Base-by-base conservation (phyloP, 2,797 vertebrate species). In the Coluber constrictor region DNA sequence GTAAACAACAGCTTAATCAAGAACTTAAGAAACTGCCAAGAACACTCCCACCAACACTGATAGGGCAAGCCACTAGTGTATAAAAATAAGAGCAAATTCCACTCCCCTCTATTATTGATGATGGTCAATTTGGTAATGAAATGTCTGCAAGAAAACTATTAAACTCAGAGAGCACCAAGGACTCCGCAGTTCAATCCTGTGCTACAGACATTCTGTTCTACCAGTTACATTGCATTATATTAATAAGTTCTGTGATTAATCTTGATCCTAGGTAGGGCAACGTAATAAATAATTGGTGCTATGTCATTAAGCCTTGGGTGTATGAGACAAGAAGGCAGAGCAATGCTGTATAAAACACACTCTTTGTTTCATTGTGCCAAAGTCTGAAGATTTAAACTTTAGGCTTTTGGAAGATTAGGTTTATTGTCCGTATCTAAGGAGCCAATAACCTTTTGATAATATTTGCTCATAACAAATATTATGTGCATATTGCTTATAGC, bases 341-440 rank as follows among this genome's bases (percentile, higher is more conserved):
- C 93, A 91, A 89, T 37, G 60, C 61, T 96, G 51, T 94, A 86
- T 93, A 94, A 94, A 94, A 57, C 91, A 87, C 74, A 95, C 59
- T 54, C 61, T 93, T 20, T 93, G 93, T 94, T 96, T 94, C 93
- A 94, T 95, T 86, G 47, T 92, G 90, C 51, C 90, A 89, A 94
- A 61, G 87, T 23, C 74, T 94, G 57, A 70, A 94, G 92, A 95
- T 66, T 66, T 66, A 29, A 66, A 66, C 94, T 92, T 95, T 93
- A 92, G 94, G 95, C 94, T 74, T 66, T 20, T 74, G 74, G 88
- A 94, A 94, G 95, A 91, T 55, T 93, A 92, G 94, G 94, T 92
- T 94, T 95, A 95, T 90, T 92, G 92, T 88, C 37, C 92, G 60
- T 94, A 95, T 91, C 90, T 93, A 93, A 89, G 86, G 86, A 79